Base-by-base conservation (phyloP, 1,140 invertebrate genomes). In the Babylonia areolata region DNA sequence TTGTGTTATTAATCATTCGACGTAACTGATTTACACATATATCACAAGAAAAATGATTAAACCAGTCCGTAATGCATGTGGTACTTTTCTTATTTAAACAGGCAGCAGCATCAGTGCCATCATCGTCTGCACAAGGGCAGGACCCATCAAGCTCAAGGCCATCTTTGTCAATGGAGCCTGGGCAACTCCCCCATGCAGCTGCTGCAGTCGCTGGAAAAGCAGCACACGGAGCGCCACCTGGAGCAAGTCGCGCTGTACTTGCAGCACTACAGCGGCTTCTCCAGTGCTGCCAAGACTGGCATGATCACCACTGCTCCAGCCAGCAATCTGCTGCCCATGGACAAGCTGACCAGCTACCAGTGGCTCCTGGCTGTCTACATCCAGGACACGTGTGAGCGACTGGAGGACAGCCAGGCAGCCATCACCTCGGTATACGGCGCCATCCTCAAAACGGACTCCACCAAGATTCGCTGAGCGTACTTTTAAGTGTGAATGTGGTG, bases 371-470 rank as follows among this genome's bases (percentile, higher is more conserved):
- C 86, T 20, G 86, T 86, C 15, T 90, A 90, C 69, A 23, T 69
- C 33, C 51, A 69, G 28, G 91, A 92, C 87, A 87, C 88, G 17
- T 37, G 87, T 3, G 15, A 79, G 31, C 75, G 90, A 20, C 39
- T 91, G 3, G 81, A 87, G n/a, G 75, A 88, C 1, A 64, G 87
- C 12, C 89, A 90, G 82, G 88, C 90, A 17, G 31, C 46, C 69
- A 88, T 91, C 23, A 92, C 90, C 15, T 92, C 89, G 3, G 69
- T 85, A 3, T 90, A 89, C 88, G 89, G 91, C 20, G 39, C 23
- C 6, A 81, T 90, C n/a, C 51, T 92, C 17, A 90, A 91, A 82
- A 84, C 91, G 77, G 90, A 90, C 82, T 91, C 90, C 15, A 90
- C 90, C 0, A 91, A 89, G 82, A 87, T 86, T 1, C 81, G 31